phyloP scores from a whole-genome alignment of 1,140 invertebrate species.

The Heliothis subflexa region DNA sequence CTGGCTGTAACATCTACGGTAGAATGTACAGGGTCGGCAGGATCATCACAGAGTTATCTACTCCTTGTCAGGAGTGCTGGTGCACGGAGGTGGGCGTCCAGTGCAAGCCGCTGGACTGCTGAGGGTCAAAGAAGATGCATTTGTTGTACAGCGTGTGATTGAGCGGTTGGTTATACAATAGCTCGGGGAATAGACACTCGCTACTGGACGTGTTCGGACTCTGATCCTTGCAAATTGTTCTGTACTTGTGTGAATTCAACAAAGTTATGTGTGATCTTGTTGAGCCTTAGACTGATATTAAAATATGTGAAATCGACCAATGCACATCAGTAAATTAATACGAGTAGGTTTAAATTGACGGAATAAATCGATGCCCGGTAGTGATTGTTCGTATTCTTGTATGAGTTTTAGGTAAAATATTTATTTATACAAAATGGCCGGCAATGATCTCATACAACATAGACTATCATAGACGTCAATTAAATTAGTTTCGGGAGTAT shows the following conservation, averaged over 20 bases:
- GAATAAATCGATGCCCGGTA: neutral
- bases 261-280: neutral
- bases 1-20: slow-evolving; percentile 97
- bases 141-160: slow-evolving; percentile 56
- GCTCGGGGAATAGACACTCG: slow-evolving; percentile 20
- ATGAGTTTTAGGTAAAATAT: slow-evolving; percentile 36
- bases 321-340: no score
- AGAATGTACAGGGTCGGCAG: slow-evolving; percentile 94
- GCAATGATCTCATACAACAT: slow-evolving; percentile 57
- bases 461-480: slow-evolving; percentile 43
- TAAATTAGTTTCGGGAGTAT: neutral
- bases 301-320: neutral
- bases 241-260: neutral
- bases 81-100: slow-evolving; percentile 95
- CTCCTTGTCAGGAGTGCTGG: slow-evolving; percentile 93
- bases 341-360: no score
- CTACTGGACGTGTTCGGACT: neutral
- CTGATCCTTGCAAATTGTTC: neutral
- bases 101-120: slow-evolving; percentile 87
- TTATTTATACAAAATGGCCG: slow-evolving; percentile 48
- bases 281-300: neutral
- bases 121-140: slow-evolving; percentile 17
- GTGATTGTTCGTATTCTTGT: slow-evolving; percentile 19
- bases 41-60: slow-evolving; percentile 94
- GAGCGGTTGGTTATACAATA: slow-evolving; percentile 5